Conservation (phyloP, 2,888 invertebrate species). For the Chelonus formosanus region DNA sequence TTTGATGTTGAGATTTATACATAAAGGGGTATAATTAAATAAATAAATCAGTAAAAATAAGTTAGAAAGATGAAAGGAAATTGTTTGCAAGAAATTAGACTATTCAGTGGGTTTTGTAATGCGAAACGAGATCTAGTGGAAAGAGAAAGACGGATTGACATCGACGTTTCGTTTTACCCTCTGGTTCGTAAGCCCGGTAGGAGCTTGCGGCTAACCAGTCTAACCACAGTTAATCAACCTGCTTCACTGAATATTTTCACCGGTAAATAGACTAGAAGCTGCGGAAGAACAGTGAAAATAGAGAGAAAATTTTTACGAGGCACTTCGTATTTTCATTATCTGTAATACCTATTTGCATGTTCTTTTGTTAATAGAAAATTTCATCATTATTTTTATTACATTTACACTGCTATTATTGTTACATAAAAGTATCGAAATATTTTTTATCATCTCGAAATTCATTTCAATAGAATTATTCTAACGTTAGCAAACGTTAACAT, state of each 20-base stretch:
- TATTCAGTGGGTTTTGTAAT: constrained; percentile 10
- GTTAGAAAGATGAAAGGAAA: not conserved
- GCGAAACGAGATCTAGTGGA: constrained; percentile 35
- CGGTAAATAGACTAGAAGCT: constrained; percentile 34
- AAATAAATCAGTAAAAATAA: not conserved
- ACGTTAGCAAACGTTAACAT: no score
- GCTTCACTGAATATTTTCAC: constrained; percentile 43
- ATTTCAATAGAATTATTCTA: no score
- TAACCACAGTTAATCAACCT: constrained; percentile 53
- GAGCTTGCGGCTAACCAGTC: constrained; percentile 49
- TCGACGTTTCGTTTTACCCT: constrained; percentile 9
- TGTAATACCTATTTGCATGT: constrained; percentile 26
- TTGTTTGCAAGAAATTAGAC: not conserved
- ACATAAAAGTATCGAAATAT: no score
- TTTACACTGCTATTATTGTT: no score
- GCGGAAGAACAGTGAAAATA: not conserved
- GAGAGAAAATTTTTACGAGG: not conserved
- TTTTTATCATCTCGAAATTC: no score
- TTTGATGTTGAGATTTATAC: no score
- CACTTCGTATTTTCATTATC: constrained; percentile 12
- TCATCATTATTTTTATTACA: not conserved
- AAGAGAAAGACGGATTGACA: constrained; percentile 35
- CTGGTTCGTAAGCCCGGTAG: constrained; percentile 44
- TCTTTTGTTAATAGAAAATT: constrained; percentile 20
- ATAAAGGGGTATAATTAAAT: no score